These are phyloP conservation scores for Endomychus coccineus DNA, from an alignment of 2,888 invertebrate species.

Conservation along the genomic window DNA sequence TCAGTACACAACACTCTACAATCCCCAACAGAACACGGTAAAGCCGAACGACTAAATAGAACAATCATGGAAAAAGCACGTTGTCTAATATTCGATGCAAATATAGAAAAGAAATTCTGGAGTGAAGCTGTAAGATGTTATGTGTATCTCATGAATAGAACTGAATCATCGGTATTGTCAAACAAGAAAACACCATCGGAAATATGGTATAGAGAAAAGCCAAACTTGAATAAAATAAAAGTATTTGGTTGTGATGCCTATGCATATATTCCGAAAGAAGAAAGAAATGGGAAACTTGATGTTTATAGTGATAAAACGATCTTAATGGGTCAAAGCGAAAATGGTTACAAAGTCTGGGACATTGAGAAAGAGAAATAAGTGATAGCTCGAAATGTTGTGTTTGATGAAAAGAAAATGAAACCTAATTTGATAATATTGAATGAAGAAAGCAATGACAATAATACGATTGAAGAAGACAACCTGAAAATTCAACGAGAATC, in stretches of 20 bases:
- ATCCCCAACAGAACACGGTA: too few species aligned
- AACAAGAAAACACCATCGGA: conserved; percentile 21
- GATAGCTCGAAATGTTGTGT: conserved; percentile 25
- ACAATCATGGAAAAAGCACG: conserved; percentile 27
- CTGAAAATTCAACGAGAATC: too few species aligned
- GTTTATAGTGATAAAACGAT: conserved; percentile 18
- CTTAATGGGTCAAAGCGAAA: conserved; percentile 23
- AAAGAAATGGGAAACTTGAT: conserved; percentile 24
- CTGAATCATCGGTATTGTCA: conserved; percentile 14
- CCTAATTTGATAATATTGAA: too few species aligned
- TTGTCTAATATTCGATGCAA: conserved; percentile 23
- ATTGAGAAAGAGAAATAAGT: conserved; percentile 18
- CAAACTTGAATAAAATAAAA: conserved; percentile 20
- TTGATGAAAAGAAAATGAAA: too few species aligned
- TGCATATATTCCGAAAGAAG: conserved; percentile 19
- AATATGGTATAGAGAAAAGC: conserved; percentile 23
- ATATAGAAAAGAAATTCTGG: conserved; percentile 22
- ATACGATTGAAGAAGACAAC: too few species aligned
- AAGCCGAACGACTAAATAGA: conserved; percentile 26
- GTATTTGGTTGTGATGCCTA: conserved; percentile 24
- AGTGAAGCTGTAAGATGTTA: conserved; percentile 20
- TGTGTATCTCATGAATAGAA: conserved; percentile 20
- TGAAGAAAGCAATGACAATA: too few species aligned
- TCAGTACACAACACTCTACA: too few species aligned
- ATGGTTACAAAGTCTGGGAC: conserved; percentile 26